Evolutionary conservation across 2,113 vertebrate species (phyloP), one percentile per base, ranked within the genome.

Genomic region (Microtus richardsoni): DNA sequence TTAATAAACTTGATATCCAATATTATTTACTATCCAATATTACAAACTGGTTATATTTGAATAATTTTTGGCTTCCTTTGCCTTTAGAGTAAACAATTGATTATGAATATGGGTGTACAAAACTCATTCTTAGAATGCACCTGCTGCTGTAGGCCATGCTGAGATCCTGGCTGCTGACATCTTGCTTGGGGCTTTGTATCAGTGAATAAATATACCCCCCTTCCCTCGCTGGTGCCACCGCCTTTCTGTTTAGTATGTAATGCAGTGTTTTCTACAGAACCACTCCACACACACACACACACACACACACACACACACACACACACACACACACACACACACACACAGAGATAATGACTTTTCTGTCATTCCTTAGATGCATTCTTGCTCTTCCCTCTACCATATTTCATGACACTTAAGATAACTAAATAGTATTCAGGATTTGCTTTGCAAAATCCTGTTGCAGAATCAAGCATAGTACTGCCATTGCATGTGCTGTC

Each of bases 31-130:
- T 54, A 79, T 8, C 16, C 26, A 52, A 75, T 78, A 52, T 96
- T 92, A 47, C 26, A 93, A 41, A 64, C 19, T 84, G 24, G 75
- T 84, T 92, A n/a, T 44, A 84, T 87, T 85, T 88, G 95, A 94
- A 28, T 92, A n/a, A 75, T 71, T n/a, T 10, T n/a, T 39, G 3
- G 92, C 79, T 36, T 71, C 86, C 39, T 88, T 0, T 95, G 58
- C 70, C 39, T 78, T 95, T 95, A 88, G 88, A 96, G 78, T 30
- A 92, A 93, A 75, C 68, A 87, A 66, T 91, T 78, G 19, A 60
- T 96, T 91, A 73, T 16, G 93, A 41, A 82, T 96, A 36, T 41
- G 78, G 33, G 96, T 44, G 2, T 80, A 5, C 58, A 88, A 77
- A 24, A 66, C 49, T 88, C 64, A 60, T 75, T 33, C 7, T 92